Conservation (phyloP, 1,140 invertebrate species). For the Cataglyphis hispanica region DNA sequence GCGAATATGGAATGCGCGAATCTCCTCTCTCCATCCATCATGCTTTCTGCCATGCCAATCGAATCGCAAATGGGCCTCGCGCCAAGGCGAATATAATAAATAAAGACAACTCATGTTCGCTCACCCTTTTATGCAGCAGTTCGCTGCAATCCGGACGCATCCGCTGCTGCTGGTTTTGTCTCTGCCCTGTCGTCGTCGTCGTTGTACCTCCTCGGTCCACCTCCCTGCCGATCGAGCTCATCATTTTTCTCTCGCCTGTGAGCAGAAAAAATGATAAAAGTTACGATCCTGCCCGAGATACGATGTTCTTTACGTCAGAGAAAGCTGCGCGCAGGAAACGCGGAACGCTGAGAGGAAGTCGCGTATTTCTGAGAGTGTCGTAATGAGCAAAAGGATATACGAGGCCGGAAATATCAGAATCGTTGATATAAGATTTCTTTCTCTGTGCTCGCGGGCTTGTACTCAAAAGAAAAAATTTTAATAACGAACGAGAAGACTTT, state of each 20-base stretch:
- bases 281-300: neutral
- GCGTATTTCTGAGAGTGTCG: slow-evolving; percentile 27
- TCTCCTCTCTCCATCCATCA: slow-evolving; percentile 69
- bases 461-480: neutral
- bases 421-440: slow-evolving; percentile 23
- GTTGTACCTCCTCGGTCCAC: slow-evolving; percentile 74
- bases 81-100: slow-evolving; percentile 18
- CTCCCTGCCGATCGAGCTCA: slow-evolving; percentile 75
- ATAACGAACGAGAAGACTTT: slow-evolving; percentile 40
- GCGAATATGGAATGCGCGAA: slow-evolving; percentile 44
- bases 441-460: neutral
- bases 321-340: slow-evolving; percentile 36
- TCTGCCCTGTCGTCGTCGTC: slow-evolving; percentile 31
- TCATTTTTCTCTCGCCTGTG: slow-evolving; percentile 78
- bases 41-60: slow-evolving; percentile 75
- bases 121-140: slow-evolving; percentile 80
- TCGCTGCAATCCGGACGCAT: slow-evolving; percentile 74
- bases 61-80: slow-evolving; percentile 58
- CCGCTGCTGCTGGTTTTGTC: slow-evolving; percentile 55
- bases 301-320: neutral
- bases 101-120: slow-evolving; percentile 57
- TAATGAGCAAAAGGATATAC: slow-evolving; percentile 47
- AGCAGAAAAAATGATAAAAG: slow-evolving; percentile 28
- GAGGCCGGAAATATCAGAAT: slow-evolving; percentile 23
- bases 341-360: slow-evolving; percentile 9